Evolutionary conservation across 2,888 invertebrate species (phyloP).

Genomic region (Chalcis sispes): DNA sequence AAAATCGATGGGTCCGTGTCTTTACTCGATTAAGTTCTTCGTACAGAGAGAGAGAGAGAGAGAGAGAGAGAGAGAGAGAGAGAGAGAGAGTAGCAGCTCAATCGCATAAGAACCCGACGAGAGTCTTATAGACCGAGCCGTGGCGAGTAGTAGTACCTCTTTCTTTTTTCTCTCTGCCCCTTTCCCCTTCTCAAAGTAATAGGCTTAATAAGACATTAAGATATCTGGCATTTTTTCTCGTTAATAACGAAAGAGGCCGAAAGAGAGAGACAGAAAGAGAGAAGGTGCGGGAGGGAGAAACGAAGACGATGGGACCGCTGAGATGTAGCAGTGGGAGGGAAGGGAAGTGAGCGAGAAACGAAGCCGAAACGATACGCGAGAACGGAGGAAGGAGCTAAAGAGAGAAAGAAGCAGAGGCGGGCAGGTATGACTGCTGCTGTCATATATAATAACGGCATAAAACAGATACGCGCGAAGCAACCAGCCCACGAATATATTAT

Average conservation of each 20-base stretch:
- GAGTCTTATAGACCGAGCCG: conserved; percentile 16
- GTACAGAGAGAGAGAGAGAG: conserved; percentile 20
- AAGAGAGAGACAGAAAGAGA: conserved; percentile 46
- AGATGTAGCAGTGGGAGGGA: too few relatives aligned
- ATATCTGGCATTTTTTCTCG: conserved; percentile 56
- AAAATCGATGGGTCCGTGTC: conserved; percentile 29
- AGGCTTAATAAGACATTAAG: conserved; percentile 60
- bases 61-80: too few relatives aligned
- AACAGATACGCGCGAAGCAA: conserved; percentile 74
- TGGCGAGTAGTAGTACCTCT: neutral
- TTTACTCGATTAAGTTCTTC: conserved; percentile 53
- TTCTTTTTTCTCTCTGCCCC: conserved; percentile 19
- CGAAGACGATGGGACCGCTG: too few relatives aligned
- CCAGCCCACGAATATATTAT: conserved; percentile 75
- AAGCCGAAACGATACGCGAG: conserved; percentile 27
- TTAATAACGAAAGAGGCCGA: conserved; percentile 50
- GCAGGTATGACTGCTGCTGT: conserved; percentile 75
- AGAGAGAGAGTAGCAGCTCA: too few relatives aligned
- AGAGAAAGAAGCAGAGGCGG: conserved; percentile 60
- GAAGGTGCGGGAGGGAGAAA: conserved; percentile 16
- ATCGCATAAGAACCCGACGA: too few relatives aligned
- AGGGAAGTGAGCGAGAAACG: neutral
- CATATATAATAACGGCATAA: conserved; percentile 77
- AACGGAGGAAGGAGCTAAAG: conserved; percentile 19
- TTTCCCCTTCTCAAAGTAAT: conserved; percentile 53